phyloP scores from a whole-genome alignment of 1,140 invertebrate species.

The Pseudomyrmex pallidus region DNA sequence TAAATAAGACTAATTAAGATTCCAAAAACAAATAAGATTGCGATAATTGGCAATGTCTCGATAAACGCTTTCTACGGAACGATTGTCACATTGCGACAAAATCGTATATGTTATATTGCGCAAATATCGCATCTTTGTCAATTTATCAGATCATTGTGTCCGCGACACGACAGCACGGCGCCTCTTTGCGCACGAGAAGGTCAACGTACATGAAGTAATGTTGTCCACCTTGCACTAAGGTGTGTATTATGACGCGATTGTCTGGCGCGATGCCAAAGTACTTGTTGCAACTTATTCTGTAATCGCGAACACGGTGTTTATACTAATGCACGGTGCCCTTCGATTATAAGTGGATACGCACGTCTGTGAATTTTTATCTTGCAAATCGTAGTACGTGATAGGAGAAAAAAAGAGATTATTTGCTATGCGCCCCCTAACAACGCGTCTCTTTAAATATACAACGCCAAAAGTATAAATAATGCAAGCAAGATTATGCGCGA shows the following conservation, averaged over 20 bases:
- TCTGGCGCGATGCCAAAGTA: conserved; percentile 74
- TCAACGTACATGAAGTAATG: conserved; percentile 73
- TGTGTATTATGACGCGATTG: conserved; percentile 72
- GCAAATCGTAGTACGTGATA: conserved; percentile 17
- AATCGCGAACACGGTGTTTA: conserved; percentile 62
- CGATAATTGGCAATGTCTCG: conserved; percentile 24
- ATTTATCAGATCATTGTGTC: conserved; percentile 37
- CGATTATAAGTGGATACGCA: background rate
- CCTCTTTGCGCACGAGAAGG: conserved; percentile 69
- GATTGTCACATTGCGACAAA: conserved; percentile 31
- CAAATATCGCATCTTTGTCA: conserved; percentile 51
- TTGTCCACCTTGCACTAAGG: conserved; percentile 57
- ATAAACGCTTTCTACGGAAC: conserved; percentile 27
- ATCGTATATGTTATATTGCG: conserved; percentile 3
- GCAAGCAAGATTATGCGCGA: conserved; percentile 16
- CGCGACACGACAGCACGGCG: conserved; percentile 34
- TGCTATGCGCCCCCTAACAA: conserved; percentile 3
- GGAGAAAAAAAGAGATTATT: background rate
- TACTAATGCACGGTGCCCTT: conserved; percentile 62
- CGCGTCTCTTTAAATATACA: background rate
- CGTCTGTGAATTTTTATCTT: background rate
- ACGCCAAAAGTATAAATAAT: background rate
- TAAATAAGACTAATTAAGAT: conserved; percentile 6
- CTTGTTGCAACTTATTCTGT: conserved; percentile 71
- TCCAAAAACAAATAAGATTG: background rate